Conservation (phyloP, 1,140 invertebrate species). For the Magallana ariakensis region DNA sequence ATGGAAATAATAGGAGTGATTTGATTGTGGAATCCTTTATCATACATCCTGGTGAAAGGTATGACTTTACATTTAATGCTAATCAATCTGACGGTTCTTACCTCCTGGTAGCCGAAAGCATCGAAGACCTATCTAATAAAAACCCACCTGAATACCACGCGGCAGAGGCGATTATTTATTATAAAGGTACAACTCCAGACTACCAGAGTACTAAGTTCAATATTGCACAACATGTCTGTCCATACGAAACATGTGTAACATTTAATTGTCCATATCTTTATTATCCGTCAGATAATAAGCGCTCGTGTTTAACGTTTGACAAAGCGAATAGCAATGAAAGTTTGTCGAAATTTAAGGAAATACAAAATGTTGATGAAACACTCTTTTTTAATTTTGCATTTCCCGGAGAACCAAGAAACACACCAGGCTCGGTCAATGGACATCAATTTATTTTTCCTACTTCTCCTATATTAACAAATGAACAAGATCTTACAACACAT, state of each 20-base stretch:
- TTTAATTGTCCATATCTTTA: constrained; percentile 61
- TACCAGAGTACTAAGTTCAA: background rate
- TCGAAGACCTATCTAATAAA: constrained; percentile 55
- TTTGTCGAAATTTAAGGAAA: background rate
- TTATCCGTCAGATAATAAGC: constrained; percentile 31
- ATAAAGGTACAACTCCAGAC: constrained; percentile 73
- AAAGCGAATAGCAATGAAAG: constrained; percentile 45
- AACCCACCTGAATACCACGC: constrained; percentile 42
- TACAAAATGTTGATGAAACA: constrained; percentile 42
- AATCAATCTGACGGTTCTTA: constrained; percentile 71
- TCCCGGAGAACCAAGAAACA: constrained; percentile 55
- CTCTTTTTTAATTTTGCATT: constrained; percentile 70
- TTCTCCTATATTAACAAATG: constrained; percentile 54
- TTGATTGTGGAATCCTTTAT: constrained; percentile 80
- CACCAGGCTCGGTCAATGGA: constrained; percentile 67
- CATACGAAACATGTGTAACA: constrained; percentile 50
- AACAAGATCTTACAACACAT: constrained; percentile 31
- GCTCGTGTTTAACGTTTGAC: constrained; percentile 52
- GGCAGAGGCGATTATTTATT: constrained; percentile 88
- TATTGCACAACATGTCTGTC: constrained; percentile 34
- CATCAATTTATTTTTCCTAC: constrained; percentile 55
- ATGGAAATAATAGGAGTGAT: constrained; percentile 88
- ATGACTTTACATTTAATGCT: constrained; percentile 89
- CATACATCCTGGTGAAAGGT: constrained; percentile 86
- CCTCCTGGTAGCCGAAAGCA: constrained; percentile 48